Evolutionary conservation across 2,888 invertebrate species (phyloP).

Genomic region (Microctonus brassicae): DNA sequence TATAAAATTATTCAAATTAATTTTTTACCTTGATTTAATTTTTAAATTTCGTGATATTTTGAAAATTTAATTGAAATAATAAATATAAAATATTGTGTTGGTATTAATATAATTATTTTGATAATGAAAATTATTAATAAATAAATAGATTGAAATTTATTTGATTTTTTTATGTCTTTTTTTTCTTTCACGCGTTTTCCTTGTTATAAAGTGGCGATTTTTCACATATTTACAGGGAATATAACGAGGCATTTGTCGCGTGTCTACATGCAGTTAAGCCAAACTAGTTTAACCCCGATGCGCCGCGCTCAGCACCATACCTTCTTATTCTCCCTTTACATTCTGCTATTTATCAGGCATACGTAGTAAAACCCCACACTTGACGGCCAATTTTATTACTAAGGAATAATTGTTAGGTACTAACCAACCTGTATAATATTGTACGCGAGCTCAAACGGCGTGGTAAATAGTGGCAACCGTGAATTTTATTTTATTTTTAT

Average conservation of each 20-base stretch:
- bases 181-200: not conserved
- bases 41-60: not conserved
- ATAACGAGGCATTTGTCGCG: conserved; percentile 56
- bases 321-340: conserved; percentile 43
- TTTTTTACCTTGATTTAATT: not conserved
- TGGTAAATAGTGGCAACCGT: not conserved
- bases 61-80: not conserved
- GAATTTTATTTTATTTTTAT: conserved; percentile 18
- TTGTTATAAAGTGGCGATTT: not conserved
- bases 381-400: conserved; percentile 50
- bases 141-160: no score
- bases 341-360: conserved; percentile 55
- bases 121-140: no score
- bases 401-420: conserved; percentile 51
- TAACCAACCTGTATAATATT: conserved; percentile 31
- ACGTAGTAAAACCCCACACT: conserved; percentile 35
- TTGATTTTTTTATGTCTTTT: not conserved
- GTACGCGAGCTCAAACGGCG: conserved; percentile 13
- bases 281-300: conserved; percentile 33
- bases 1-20: no score
- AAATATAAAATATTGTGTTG: not conserved
- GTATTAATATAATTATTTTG: no score
- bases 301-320: conserved; percentile 18
- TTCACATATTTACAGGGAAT: conserved; percentile 55
- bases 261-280: conserved; percentile 57